Percentiles rank a stretch among this genome's conserved stretches.
Evolutionary conservation across 2,113 vertebrate species (phyloP).

Genomic region (Chionis minor): DNA sequence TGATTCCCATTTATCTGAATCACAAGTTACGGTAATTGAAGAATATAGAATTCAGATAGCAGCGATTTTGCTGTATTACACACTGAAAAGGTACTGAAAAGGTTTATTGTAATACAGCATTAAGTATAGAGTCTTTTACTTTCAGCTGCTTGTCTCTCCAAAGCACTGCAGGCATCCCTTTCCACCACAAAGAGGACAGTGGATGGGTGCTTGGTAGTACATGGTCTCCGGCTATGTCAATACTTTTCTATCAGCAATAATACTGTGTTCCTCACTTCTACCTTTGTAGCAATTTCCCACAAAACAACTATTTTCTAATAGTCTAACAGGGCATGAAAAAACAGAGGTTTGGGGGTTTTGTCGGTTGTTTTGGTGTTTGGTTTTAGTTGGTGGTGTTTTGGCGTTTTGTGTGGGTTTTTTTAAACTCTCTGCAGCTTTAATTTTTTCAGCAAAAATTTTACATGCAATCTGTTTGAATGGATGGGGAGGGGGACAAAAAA

Average conservation of each 20-base stretch:
- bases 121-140: background rate
- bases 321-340: background rate
- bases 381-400: background rate
- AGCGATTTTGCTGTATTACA: background rate
- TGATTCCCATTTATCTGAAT: constrained; percentile 14
- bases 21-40: background rate
- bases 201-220: background rate
- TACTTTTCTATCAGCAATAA: background rate
- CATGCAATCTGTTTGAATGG: background rate
- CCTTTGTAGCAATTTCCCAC: background rate
- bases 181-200: background rate
- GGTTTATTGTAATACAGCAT: background rate
- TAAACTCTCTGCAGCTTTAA: background rate
- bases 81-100: background rate
- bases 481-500: background rate
- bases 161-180: background rate
- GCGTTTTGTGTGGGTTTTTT: background rate
- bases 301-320: background rate
- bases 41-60: background rate
- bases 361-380: background rate
- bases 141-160: background rate
- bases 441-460: background rate
- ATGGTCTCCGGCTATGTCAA: background rate
- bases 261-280: background rate
- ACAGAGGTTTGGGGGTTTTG: rapidly evolving